A percentile compares a stretch with the other conserved stretches of the same genome.
These are phyloP conservation scores for Leucophenga maculata DNA, from an alignment of 2,888 invertebrate genomes.

Conservation along the genomic window DNA sequence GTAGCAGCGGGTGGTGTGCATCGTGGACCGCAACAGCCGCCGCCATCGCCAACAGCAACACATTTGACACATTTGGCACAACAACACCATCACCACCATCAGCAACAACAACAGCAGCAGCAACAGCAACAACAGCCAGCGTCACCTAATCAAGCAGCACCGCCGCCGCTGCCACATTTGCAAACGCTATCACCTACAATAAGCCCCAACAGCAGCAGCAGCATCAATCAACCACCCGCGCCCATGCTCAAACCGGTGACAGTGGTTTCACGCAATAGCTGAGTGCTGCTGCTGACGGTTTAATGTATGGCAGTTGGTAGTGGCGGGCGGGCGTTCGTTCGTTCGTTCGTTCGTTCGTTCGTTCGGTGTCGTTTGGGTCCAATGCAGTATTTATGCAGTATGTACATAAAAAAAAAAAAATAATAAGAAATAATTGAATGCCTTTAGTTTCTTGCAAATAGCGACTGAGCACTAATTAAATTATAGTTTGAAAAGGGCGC, in stretches of 20 bases:
- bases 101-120: conserved; percentile 43
- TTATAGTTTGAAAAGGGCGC: conserved; percentile 31
- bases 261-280: conserved; percentile 75
- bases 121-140: conserved; percentile 42
- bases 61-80: conserved; percentile 64
- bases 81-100: conserved; percentile 17
- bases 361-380: conserved; percentile 6
- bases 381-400: conserved; percentile 4
- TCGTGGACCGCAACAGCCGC: conserved; percentile 45
- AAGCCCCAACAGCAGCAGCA: neutral
- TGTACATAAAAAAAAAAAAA: neutral
- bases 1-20: conserved; percentile 43
- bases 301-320: conserved; percentile 9
- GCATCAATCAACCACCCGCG: conserved; percentile 31
- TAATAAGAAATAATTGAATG: neutral
- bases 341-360: neutral
- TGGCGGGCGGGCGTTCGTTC: neutral
- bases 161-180: no score
- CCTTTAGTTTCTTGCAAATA: neutral
- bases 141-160: no score
- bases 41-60: conserved; percentile 63
- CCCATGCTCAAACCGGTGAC: conserved; percentile 75
- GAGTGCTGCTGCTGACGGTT: conserved; percentile 55
- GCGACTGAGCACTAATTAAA: conserved; percentile 36
- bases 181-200: conserved; percentile 15